Percentiles rank a stretch among this genome's conserved stretches.
phyloP scores from a whole-genome alignment of 1,140 invertebrate genomes.

The Ceratitis capitata region DNA sequence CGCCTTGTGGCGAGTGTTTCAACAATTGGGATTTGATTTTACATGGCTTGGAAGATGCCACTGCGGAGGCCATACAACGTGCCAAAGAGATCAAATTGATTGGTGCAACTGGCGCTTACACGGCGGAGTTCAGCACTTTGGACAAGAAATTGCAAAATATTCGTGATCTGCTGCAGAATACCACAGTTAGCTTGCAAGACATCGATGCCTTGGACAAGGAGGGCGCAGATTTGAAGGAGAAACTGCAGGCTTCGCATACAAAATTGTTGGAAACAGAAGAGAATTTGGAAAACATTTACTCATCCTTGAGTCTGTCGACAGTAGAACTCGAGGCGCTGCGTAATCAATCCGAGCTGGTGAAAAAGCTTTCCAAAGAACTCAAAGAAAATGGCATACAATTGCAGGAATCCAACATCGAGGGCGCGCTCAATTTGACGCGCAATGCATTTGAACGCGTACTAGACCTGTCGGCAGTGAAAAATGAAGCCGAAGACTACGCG shows the following conservation, averaged over 20 bases:
- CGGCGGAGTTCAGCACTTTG: conserved; percentile 91
- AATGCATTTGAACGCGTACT: conserved; percentile 75
- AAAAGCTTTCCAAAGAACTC: conserved; percentile 77
- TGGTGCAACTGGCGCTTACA: conserved; percentile 93
- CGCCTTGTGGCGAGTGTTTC: conserved; percentile 98
- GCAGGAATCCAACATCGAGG: conserved; percentile 94
- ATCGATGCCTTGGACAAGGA: conserved; percentile 72
- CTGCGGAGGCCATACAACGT: conserved; percentile 78
- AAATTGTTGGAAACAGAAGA: conserved; percentile 68
- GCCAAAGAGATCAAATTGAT: conserved; percentile 93
- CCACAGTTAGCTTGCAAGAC: conserved; percentile 77
- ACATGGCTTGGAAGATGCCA: conserved; percentile 75
- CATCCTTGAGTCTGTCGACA: conserved; percentile 81
- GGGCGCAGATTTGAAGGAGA: conserved; percentile 61
- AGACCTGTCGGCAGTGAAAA: conserved; percentile 68
- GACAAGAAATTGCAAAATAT: conserved; percentile 85
- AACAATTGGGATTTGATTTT: conserved; percentile 97
- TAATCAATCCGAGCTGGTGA: conserved; percentile 76
- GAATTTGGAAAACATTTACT: conserved; percentile 80
- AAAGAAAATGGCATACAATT: conserved; percentile 88
- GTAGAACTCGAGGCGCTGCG: conserved; percentile 80
- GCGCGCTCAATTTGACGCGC: conserved; percentile 89
- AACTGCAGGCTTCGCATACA: conserved; percentile 62
- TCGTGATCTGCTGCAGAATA: conserved; percentile 75
- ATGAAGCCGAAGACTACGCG: conserved; percentile 75